phyloP scores from a whole-genome alignment of 2,888 invertebrate genomes.

The Oithona nana region DNA sequence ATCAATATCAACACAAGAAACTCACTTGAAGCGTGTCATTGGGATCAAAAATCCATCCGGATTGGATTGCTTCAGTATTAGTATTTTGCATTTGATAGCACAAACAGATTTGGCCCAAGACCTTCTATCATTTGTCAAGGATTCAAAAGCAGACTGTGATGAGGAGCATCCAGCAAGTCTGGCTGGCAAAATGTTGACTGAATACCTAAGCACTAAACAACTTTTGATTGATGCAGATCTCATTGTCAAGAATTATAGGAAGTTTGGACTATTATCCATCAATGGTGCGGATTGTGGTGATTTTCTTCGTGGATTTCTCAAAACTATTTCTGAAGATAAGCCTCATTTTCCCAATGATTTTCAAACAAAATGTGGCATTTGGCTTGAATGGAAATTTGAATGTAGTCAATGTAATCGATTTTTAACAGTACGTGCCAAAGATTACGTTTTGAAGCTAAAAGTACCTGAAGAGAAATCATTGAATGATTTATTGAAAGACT shows the following conservation, averaged over 20 bases:
- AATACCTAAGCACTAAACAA: no score
- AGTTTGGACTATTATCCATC: neutral
- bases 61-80: slow-evolving; percentile 3
- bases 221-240: neutral
- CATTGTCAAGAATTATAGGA: neutral
- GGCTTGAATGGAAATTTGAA: neutral
- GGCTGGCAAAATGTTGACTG: no score
- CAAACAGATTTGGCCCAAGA: slow-evolving; percentile 10
- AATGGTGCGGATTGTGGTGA: neutral
- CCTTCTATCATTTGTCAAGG: no score
- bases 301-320: neutral
- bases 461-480: neutral
- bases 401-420: neutral
- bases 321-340: neutral
- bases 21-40: neutral
- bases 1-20: neutral
- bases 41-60: neutral
- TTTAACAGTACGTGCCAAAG: neutral
- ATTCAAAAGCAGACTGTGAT: no score
- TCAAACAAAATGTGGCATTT: neutral
- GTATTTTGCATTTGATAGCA: slow-evolving; percentile 1
- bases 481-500: neutral
- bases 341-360: neutral
- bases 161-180: no score
- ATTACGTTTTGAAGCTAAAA: neutral